A percentile compares a stretch with the other conserved stretches of the same genome.
phyloP scores from a whole-genome alignment of 2,888 invertebrate genomes.

The Aphrophora alni region DNA sequence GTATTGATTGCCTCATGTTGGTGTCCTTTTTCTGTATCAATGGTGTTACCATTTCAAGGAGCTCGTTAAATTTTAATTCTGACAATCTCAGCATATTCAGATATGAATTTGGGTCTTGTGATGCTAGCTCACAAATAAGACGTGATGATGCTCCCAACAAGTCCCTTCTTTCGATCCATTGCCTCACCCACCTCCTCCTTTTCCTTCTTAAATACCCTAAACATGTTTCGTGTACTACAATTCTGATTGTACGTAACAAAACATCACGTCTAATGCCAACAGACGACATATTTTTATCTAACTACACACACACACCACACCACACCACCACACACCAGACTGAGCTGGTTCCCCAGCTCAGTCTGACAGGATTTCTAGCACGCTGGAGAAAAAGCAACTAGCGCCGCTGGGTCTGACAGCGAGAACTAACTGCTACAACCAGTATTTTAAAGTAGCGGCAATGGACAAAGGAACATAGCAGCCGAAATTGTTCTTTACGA shows the following conservation, averaged over 20 bases:
- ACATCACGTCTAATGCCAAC: not conserved
- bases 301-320: too few relatives aligned
- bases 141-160: not conserved
- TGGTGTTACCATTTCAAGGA: conserved; percentile 14
- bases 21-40: conserved; percentile 4
- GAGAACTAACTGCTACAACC: not conserved
- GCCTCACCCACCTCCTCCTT: conserved; percentile 25
- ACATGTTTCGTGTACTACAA: not conserved
- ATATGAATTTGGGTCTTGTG: not conserved
- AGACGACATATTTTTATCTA: too few relatives aligned
- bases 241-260: not conserved
- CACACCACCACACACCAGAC: not conserved
- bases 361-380: not conserved
- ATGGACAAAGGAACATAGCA: too few relatives aligned
- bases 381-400: not conserved
- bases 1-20: conserved; percentile 12
- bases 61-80: conserved; percentile 6
- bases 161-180: conserved; percentile 26
- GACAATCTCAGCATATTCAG: conserved; percentile 11
- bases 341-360: not conserved
- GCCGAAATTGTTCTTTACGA: too few relatives aligned
- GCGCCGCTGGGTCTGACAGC: not conserved
- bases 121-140: not conserved
- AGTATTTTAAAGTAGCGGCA: too few relatives aligned
- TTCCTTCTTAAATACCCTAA: conserved; percentile 2